A percentile compares a stretch with the other conserved stretches of the same genome.
These are phyloP conservation scores for Vidua macroura DNA, from an alignment of 2,113 vertebrate genomes.

Conservation along the genomic window DNA sequence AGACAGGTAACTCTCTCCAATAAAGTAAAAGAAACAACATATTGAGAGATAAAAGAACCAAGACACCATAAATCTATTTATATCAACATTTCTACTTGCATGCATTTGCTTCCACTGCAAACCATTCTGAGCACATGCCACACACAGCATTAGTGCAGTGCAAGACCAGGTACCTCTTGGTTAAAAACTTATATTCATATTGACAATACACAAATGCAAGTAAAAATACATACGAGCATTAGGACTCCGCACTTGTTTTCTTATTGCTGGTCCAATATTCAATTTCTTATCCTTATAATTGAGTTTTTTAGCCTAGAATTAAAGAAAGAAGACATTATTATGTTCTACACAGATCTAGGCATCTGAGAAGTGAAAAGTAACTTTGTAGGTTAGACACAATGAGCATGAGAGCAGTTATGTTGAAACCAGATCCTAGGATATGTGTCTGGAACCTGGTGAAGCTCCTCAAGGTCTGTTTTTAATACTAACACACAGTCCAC, in stretches of 20 bases:
- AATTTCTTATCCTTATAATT: conserved; percentile 83
- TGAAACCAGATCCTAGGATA: neutral
- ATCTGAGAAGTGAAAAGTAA: neutral
- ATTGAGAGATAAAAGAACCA: neutral
- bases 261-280: conserved; percentile 84
- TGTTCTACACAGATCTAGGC: neutral
- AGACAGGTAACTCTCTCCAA: neutral
- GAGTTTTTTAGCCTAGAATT: conserved; percentile 78
- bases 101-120: neutral
- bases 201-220: neutral
- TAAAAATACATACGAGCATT: conserved; percentile 73
- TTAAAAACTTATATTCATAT: neutral
- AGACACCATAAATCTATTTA: neutral
- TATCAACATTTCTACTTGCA: neutral
- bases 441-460: neutral
- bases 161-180: neutral
- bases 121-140: neutral
- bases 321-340: conserved; percentile 4
- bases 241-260: conserved; percentile 75
- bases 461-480: neutral
- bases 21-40: neutral
- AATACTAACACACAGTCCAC: neutral
- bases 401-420: neutral
- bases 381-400: neutral
- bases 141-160: neutral